Conservation (phyloP, 2,113 vertebrate species). For the Prolemur simus region DNA sequence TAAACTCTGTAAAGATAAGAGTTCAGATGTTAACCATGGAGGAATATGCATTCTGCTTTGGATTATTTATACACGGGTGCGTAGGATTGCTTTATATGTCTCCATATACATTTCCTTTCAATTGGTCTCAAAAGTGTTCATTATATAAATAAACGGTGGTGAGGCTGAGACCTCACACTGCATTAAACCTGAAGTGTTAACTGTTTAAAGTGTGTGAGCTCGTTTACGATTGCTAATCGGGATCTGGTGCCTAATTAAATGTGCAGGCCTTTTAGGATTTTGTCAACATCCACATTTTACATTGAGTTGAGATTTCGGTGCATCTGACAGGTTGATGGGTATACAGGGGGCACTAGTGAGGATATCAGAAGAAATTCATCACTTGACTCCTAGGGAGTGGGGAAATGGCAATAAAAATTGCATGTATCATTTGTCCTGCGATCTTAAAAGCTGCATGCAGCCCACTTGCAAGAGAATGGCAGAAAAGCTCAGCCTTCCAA, state of each 20-base stretch:
- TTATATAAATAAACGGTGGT: not conserved
- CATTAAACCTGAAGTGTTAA: not conserved
- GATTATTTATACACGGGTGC: not conserved
- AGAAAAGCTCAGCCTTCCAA: not conserved
- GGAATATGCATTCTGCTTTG: not conserved
- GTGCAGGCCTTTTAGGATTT: not conserved
- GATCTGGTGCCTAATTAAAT: not conserved
- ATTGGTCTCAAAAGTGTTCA: not conserved
- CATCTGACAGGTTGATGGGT: not conserved
- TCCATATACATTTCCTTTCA: not conserved
- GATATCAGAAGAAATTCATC: not conserved
- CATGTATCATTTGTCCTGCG: not conserved
- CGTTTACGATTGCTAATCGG: not conserved
- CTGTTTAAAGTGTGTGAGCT: not conserved
- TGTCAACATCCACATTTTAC: not conserved
- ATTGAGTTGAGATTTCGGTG: not conserved
- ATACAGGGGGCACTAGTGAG: not conserved
- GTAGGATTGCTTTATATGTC: not conserved
- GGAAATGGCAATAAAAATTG: not conserved
- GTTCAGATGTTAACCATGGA: not conserved
- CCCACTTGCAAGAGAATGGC: not conserved
- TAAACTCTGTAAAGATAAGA: not conserved
- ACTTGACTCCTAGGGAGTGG: not conserved
- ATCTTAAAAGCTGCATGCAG: not conserved
- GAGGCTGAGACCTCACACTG: not conserved